Base-by-base conservation (phyloP, 2,888 invertebrate species). In the Acrobasis suavella region DNA sequence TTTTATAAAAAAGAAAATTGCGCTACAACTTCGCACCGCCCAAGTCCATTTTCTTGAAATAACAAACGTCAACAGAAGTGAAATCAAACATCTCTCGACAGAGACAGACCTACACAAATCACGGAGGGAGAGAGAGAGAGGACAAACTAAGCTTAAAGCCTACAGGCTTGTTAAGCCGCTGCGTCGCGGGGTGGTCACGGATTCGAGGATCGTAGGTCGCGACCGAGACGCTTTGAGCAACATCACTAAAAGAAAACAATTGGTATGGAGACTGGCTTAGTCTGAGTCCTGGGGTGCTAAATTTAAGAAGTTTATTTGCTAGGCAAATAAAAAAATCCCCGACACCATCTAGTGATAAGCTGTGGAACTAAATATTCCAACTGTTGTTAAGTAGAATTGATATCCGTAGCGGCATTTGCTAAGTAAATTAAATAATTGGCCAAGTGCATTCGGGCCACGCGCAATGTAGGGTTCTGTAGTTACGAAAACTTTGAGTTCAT, bases 141-240 rank as follows among this genome's bases (percentile, higher is more conserved):
- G 42, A 37, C 52, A 37, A 54, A 54, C 54, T 54, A 32, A 37
- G 46, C 22, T 39, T 58, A 58, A 39, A 22, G 58, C 58, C 55
- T 49, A 46, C 50, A 32, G 50, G 56, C 56, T 56, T 55, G 56
- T 58, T 62, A 62, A 62, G 62, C 62, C 58, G 51, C 50, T 14
- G 12, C 42, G 37, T n/a, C 17, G 50, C 7, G 22, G 38, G 15
- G 9, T 15, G 54, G 54, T 54, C 54, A 54, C 54, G 54, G 38
- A 9, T 38, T 38, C 15, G 54, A 9, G n/a, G 46, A n/a, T 46
- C 46, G 46, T n/a, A 46, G 46, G 46, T 46, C 46, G 46, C 8
- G 42, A 42, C 10, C 3, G 10, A n/a, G 14, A 46, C 46, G n/a
- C n/a, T 46, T 14, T 42, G n/a, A 6, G 3, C 14, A 32, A 8